These are phyloP conservation scores for Vannuccia rotundouncinata DNA, from an alignment of 2,888 invertebrate genomes.

Conservation along the genomic window DNA sequence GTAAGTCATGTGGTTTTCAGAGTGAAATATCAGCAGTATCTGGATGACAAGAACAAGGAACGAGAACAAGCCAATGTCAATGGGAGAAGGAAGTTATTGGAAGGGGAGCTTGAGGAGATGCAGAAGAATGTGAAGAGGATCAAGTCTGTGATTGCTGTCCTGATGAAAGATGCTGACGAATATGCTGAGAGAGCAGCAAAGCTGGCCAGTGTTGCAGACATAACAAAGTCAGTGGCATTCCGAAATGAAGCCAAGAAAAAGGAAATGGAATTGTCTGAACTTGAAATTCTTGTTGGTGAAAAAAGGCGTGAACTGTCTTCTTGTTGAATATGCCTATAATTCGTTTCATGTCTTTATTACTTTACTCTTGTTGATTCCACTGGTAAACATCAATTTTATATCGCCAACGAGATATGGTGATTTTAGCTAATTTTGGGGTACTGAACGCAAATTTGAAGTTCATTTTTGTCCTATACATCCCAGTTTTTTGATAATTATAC, in stretches of 20 bases:
- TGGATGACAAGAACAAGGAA: neutral
- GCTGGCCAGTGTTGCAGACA: neutral
- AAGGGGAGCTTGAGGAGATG: neutral
- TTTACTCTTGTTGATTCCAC: neutral
- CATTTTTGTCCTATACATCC: neutral
- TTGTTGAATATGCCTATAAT: neutral
- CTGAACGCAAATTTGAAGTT: neutral
- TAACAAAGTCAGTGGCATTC: neutral
- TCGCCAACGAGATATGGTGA: neutral
- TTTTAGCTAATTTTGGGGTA: neutral
- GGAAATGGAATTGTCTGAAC: neutral
- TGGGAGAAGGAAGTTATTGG: neutral
- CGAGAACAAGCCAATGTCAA: neutral
- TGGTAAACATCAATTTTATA: neutral
- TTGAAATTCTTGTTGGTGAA: neutral
- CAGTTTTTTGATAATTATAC: neutral
- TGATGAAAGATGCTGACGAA: neutral
- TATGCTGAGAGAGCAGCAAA: neutral
- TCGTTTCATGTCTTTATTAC: neutral
- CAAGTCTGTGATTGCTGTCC: neutral
- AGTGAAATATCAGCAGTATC: neutral
- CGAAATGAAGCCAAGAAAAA: neutral
- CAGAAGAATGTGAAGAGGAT: neutral
- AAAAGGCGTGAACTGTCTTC: neutral
- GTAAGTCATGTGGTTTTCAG: no score